These are phyloP conservation scores for Pleuronectes platessa DNA, from an alignment of 2,113 vertebrate species.

Conservation along the genomic window DNA sequence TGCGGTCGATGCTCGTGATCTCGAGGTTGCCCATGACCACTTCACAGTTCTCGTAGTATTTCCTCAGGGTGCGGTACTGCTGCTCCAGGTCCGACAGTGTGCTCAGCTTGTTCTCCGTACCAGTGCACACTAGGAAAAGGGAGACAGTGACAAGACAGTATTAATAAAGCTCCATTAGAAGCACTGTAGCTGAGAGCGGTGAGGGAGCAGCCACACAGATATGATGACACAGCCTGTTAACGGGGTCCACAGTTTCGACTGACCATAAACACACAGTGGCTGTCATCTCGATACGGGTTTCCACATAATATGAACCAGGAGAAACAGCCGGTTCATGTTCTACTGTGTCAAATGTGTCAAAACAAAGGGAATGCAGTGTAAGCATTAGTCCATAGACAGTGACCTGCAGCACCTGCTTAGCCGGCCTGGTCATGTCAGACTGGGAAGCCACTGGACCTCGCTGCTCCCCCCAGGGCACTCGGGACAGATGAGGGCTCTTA, in stretches of 20 bases:
- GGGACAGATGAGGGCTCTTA: constrained; percentile 76
- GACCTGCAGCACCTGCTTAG: constrained; percentile 16
- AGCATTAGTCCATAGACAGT: not conserved
- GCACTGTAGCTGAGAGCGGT: not conserved
- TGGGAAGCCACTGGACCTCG: constrained; percentile 22
- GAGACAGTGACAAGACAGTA: constrained; percentile 11
- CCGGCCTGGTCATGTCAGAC: constrained; percentile 27
- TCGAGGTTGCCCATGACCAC: constrained; percentile 99
- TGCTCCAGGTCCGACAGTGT: constrained; percentile 97
- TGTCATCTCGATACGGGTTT: not conserved
- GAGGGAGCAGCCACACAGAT: not conserved
- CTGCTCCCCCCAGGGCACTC: constrained; percentile 26
- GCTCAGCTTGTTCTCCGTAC: constrained; percentile 98
- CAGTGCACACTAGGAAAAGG: constrained; percentile 88
- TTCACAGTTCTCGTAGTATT: constrained; percentile 98
- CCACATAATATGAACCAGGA: not conserved
- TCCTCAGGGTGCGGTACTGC: constrained; percentile 95
- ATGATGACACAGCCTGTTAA: not conserved
- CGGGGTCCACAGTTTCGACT: not conserved
- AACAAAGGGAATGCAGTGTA: not conserved
- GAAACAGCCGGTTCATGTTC: not conserved
- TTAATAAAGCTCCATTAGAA: constrained; percentile 1
- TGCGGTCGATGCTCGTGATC: constrained; percentile 98
- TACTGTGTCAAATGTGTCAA: not conserved
- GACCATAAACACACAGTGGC: not conserved